Percentiles rank a stretch among this genome's conserved stretches.
phyloP scores from a whole-genome alignment of 2,888 invertebrate genomes.

The Euzophera pinguis region DNA sequence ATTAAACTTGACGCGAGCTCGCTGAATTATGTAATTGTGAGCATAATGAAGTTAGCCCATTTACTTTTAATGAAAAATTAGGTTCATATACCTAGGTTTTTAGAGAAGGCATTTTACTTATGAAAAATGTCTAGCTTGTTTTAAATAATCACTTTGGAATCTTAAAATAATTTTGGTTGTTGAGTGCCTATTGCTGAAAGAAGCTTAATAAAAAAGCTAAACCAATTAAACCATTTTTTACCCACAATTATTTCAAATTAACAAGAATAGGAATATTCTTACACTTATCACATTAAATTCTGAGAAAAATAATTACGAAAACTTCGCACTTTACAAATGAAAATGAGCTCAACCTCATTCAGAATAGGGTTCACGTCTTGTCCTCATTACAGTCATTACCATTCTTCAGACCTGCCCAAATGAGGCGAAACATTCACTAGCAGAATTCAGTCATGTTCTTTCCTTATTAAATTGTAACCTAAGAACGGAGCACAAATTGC shows the following conservation, averaged over 20 bases:
- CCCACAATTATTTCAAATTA: too few species aligned
- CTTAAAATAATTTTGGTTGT: too few species aligned
- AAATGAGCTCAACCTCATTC: too few species aligned
- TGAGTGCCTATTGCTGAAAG: too few species aligned
- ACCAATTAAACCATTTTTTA: too few species aligned
- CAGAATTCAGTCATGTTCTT: slow-evolving; percentile 38
- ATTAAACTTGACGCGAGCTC: slow-evolving; percentile 8
- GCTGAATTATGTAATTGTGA: slow-evolving; percentile 4
- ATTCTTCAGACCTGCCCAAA: not conserved
- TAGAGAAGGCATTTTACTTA: not conserved
- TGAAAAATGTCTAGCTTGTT: too few species aligned
- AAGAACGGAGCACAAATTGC: slow-evolving; percentile 53
- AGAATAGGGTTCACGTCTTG: not conserved
- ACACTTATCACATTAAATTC: too few species aligned
- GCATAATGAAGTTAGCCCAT: not conserved
- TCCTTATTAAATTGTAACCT: slow-evolving; percentile 57
- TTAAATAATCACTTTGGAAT: too few species aligned
- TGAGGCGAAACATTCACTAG: not conserved
- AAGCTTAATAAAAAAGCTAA: too few species aligned
- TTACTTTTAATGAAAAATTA: not conserved
- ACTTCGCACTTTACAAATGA: too few species aligned
- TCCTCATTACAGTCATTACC: not conserved
- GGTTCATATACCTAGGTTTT: not conserved
- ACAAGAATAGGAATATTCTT: too few species aligned
- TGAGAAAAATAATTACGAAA: too few species aligned